These are phyloP conservation scores for Drosophila fulvimacula DNA, from an alignment of 2,888 invertebrate species.

Conservation along the genomic window DNA sequence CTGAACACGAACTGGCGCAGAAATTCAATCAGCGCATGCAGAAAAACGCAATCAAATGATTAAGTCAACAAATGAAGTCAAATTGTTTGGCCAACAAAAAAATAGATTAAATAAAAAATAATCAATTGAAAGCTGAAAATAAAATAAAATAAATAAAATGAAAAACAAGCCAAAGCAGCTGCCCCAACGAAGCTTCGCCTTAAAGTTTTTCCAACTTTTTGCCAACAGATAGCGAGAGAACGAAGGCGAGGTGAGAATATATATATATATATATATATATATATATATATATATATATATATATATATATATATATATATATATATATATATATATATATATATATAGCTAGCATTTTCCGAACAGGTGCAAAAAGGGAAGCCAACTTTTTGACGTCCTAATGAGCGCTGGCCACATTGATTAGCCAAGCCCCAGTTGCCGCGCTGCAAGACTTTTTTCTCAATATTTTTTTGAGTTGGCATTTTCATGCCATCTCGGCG, in stretches of 20 bases:
- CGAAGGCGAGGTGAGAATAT: neutral
- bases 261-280: neutral
- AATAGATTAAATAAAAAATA: constrained; percentile 28
- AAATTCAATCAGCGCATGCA: constrained; percentile 77
- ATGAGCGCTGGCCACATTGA: constrained; percentile 52
- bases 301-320: constrained; percentile 1
- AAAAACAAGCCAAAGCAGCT: constrained; percentile 37
- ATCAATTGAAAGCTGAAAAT: constrained; percentile 22
- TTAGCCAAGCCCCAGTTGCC: constrained; percentile 19
- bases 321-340: constrained; percentile 1
- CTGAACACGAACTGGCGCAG: constrained; percentile 48
- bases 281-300: constrained; percentile 1
- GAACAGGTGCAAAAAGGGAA: constrained; percentile 23
- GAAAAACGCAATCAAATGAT: constrained; percentile 81
- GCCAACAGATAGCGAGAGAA: constrained; percentile 5
- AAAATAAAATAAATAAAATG: constrained; percentile 9
- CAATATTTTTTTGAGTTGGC: constrained; percentile 29
- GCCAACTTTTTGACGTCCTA: constrained; percentile 51
- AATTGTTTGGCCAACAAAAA: constrained; percentile 59
- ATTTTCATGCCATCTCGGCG: constrained; percentile 38
- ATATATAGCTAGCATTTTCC: constrained; percentile 2
- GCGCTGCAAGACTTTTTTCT: constrained; percentile 2
- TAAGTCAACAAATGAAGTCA: constrained; percentile 78
- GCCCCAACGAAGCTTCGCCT: constrained; percentile 36
- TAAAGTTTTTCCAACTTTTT: constrained; percentile 52